Evolutionary conservation across 1,140 invertebrate genomes (phyloP).

Genomic region (Orchesella cincta): DNA sequence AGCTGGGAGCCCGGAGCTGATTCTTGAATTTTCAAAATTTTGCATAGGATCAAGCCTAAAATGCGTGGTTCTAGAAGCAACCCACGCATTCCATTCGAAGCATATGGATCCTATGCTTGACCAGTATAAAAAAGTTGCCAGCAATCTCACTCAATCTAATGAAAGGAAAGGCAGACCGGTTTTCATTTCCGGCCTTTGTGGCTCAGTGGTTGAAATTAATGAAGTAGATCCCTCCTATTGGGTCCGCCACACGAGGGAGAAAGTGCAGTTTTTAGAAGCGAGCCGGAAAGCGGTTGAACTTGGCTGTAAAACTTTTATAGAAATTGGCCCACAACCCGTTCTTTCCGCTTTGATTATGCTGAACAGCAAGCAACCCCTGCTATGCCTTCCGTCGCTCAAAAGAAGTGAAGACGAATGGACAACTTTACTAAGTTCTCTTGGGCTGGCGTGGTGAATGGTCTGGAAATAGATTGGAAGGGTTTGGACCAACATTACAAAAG

Average conservation of each 20-base stretch:
- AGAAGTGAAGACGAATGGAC: not conserved
- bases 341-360: not conserved
- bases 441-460: not conserved
- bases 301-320: not conserved
- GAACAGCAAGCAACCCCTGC: not conserved
- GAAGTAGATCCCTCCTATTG: not conserved
- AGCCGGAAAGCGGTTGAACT: not conserved
- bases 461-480: not conserved
- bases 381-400: not conserved
- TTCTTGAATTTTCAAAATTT: not conserved
- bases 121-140: not conserved
- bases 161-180: not conserved
- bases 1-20: too few relatives aligned
- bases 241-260: not conserved
- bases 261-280: not conserved
- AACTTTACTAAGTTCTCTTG: not conserved
- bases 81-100: not conserved
- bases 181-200: not conserved
- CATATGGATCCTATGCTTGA: not conserved
- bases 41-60: not conserved
- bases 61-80: not conserved
- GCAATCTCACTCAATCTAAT: too few relatives aligned
- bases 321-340: not conserved
- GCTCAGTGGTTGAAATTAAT: not conserved
- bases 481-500: not conserved